These are phyloP conservation scores for Patella ulyssiponensis DNA, from an alignment of 2,888 invertebrate genomes.

Conservation along the genomic window DNA sequence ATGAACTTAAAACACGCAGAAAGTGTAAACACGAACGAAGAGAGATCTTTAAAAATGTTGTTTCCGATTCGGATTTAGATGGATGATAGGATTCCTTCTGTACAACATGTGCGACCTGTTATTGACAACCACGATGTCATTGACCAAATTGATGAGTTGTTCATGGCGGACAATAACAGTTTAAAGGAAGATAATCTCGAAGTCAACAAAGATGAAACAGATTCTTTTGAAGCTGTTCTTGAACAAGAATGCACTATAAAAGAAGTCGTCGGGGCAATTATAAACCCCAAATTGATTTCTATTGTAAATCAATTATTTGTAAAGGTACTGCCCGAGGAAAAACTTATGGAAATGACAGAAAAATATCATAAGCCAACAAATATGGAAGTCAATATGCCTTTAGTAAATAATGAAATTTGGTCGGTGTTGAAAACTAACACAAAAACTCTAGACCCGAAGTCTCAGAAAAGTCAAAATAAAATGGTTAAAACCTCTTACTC, in stretches of 20 bases:
- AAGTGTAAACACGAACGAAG: too few relatives aligned
- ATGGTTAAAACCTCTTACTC: too few relatives aligned
- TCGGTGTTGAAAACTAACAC: background rate
- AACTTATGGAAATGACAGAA: background rate
- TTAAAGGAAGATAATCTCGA: background rate
- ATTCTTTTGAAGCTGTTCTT: background rate
- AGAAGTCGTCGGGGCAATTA: background rate
- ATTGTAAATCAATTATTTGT: background rate
- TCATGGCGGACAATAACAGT: background rate
- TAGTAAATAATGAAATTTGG: constrained; percentile 2
- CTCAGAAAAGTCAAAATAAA: background rate
- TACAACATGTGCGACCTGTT: too few relatives aligned
- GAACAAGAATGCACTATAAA: background rate
- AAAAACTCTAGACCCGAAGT: background rate
- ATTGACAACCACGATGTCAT: too few relatives aligned
- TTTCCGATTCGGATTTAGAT: too few relatives aligned
- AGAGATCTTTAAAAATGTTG: too few relatives aligned
- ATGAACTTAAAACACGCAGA: too few relatives aligned
- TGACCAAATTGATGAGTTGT: background rate
- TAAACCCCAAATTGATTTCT: background rate
- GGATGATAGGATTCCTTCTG: too few relatives aligned
- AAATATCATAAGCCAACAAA: background rate
- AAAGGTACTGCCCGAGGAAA: background rate
- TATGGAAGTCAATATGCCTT: background rate
- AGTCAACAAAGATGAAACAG: background rate